Base-by-base conservation (phyloP, 2,888 invertebrate genomes). In the Acanthosoma haemorrhoidale region DNA sequence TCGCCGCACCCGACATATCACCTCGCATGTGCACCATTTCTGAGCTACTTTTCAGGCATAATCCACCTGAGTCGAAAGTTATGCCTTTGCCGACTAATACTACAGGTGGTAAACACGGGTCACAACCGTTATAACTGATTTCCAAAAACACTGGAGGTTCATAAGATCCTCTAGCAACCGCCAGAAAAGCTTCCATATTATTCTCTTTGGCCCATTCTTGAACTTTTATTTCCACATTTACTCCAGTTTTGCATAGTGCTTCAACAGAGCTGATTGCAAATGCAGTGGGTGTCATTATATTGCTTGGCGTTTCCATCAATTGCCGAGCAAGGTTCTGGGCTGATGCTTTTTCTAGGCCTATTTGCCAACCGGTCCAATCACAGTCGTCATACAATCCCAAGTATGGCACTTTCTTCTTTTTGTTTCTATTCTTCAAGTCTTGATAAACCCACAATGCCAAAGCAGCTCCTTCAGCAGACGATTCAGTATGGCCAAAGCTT, bases 1-100 rank as follows among this genome's bases (percentile, higher is more conserved):
- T 89, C 84, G 92, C 92, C 1, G 91, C 92, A 1, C 92, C 92
- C 0, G 90, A 90, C 92, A 93, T 92, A 77, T 93, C 92, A 1
- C 88, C 91, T 72, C 89, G 83, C 91, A 91, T 92, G 74, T 84
- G 82, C 71, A 83, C 83, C 81, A 91, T 85, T 39, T 85, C 84
- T 39, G 85, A 84, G 9, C 83, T 79, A 11, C 16, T 1, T 77
- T 90, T 91, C 69, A 91, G 78, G 72, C 88, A 88, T 68, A 92
- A 81, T 66, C 91, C 91, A 57, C 92, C 92, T 76, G 88, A 87
- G 77, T 88, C 87, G 77, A 85, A 87, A 0, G 86, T 87, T 3
- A 86, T 82, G 4, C 86, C 86, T 77, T 86, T 86, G 0, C 91
- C 91, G 25, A 92, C 87, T 32, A 91, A 79, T 13, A 90, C 89